Conservation (phyloP, 2,113 vertebrate species). For the Aepyceros melampus region DNA sequence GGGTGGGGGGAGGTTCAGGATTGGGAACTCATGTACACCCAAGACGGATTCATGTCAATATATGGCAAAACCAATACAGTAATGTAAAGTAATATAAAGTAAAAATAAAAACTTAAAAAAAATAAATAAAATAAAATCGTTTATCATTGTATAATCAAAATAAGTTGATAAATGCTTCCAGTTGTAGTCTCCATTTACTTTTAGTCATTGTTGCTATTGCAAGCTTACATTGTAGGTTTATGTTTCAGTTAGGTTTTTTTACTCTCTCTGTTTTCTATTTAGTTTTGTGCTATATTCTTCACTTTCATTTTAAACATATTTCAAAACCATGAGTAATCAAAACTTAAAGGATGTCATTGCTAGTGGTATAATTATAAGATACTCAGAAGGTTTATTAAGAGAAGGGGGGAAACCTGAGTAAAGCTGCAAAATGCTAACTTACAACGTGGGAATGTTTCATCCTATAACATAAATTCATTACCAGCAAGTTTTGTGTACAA, state of each 20-base stretch:
- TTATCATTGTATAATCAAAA: background rate
- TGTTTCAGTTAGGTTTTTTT: background rate
- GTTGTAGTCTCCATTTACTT: background rate
- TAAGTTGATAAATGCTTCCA: background rate
- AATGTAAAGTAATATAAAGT: too few species aligned
- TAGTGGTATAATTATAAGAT: slow-evolving; percentile 45
- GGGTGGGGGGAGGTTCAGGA: too few species aligned
- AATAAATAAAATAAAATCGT: background rate
- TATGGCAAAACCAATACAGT: too few species aligned
- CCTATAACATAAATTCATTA: background rate
- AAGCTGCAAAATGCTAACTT: slow-evolving; percentile 36
- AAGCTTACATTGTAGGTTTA: background rate
- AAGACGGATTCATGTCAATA: too few species aligned
- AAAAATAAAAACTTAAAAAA: too few species aligned
- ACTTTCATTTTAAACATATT: slow-evolving; percentile 39
- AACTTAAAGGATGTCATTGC: slow-evolving; percentile 36
- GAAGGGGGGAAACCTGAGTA: background rate
- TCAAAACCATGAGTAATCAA: slow-evolving; percentile 42
- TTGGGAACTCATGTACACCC: too few species aligned
- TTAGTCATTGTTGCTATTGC: background rate
- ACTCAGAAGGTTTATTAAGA: slow-evolving; percentile 42
- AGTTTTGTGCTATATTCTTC: background rate
- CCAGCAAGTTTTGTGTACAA: background rate
- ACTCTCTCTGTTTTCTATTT: background rate
- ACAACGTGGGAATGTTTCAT: slow-evolving; percentile 6